phyloP scores from a whole-genome alignment of 30 jellyfish, hydroid and myxozoan species.

The Aurelia coerulea region DNA sequence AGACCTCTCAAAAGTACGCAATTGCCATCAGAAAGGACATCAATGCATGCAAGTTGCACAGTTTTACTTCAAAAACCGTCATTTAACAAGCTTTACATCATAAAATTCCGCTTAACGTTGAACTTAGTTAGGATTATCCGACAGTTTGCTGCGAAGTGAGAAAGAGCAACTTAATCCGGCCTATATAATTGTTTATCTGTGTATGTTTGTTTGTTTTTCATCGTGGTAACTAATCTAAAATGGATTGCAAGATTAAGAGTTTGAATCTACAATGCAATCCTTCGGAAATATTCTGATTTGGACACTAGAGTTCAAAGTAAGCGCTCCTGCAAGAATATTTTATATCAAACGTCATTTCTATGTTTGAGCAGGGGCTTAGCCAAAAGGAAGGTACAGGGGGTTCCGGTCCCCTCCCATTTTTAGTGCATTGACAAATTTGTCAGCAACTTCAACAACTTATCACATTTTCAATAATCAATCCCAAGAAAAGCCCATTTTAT shows the following conservation, averaged over 20 bases:
- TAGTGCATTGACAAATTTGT: too few species aligned
- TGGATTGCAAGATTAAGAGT: not conserved
- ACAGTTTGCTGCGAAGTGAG: not conserved
- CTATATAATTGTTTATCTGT: conserved; percentile 16
- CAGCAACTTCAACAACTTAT: too few species aligned
- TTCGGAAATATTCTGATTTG: not conserved
- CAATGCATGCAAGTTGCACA: not conserved
- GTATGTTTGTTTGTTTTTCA: conserved; percentile 26
- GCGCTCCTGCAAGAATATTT: too few species aligned
- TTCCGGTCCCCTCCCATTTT: too few species aligned
- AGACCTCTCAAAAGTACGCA: too few species aligned
- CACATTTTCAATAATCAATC: too few species aligned
- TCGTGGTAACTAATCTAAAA: not conserved
- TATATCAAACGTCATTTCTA: not conserved
- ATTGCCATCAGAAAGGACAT: too few species aligned
- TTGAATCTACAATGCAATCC: not conserved
- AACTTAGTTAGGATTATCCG: conserved; percentile 34
- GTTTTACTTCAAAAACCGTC: not conserved
- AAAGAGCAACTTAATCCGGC: conserved; percentile 23
- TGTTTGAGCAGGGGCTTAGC: too few species aligned
- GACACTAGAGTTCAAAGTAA: not conserved
- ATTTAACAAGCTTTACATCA: not conserved
- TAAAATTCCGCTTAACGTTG: not conserved
- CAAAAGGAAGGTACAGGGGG: too few species aligned
- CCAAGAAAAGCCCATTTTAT: too few species aligned